Conservation (phyloP, 2,113 vertebrate species). For the Leucosticte australis region DNA sequence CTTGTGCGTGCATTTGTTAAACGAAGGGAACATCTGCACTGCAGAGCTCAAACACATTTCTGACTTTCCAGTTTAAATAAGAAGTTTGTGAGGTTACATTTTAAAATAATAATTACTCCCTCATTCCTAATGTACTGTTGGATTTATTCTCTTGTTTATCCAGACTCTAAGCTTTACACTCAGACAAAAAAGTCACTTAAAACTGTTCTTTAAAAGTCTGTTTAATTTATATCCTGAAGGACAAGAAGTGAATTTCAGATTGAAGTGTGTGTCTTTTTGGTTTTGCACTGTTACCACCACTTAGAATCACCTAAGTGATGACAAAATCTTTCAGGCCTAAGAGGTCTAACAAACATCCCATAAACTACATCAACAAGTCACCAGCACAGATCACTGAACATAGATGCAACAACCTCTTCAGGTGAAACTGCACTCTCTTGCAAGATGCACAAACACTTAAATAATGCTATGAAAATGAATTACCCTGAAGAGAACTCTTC, state of each 20-base stretch:
- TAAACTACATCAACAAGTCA: background rate
- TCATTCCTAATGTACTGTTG: background rate
- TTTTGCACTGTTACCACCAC: background rate
- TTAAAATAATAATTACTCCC: background rate
- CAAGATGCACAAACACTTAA: background rate
- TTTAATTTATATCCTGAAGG: background rate
- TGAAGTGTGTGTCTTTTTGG: background rate
- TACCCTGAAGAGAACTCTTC: background rate
- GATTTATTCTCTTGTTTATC: background rate
- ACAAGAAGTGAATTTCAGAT: background rate
- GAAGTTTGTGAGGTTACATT: background rate
- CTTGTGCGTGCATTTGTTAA: fast-evolving
- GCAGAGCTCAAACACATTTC: background rate
- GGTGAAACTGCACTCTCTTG: background rate
- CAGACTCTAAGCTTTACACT: background rate
- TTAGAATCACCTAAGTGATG: background rate
- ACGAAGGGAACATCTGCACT: background rate
- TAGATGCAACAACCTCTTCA: background rate
- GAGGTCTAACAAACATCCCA: background rate
- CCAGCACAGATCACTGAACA: fast-evolving
- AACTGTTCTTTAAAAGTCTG: background rate
- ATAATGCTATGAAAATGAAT: background rate
- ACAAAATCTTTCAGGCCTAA: background rate
- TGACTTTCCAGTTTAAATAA: background rate
- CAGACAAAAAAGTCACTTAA: background rate